Percentiles rank a stretch among this genome's conserved stretches.
phyloP scores from a whole-genome alignment of 2,888 invertebrate species.

The Tenthredo scrophulariae region DNA sequence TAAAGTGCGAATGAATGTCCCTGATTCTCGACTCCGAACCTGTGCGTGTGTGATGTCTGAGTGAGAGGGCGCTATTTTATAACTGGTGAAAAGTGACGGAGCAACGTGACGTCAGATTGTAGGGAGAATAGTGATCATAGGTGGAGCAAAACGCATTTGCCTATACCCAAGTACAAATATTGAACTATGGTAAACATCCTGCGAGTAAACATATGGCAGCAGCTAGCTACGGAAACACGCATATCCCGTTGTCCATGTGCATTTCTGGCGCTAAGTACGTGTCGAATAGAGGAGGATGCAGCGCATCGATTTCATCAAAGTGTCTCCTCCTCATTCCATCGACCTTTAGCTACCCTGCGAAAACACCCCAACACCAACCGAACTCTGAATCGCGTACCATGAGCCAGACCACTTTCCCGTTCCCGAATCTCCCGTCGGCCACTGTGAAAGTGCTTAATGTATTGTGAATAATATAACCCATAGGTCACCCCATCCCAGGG shows the following conservation, averaged over 20 bases:
- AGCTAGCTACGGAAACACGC: constrained; percentile 8
- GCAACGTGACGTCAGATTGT: constrained; percentile 11
- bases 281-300: constrained; percentile 55
- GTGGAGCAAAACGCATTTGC: constrained; percentile 29
- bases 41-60: background rate
- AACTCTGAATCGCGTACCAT: background rate
- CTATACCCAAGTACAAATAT: constrained; percentile 13
- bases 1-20: background rate
- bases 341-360: background rate
- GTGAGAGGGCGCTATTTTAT: background rate
- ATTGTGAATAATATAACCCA: constrained; percentile 76
- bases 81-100: background rate
- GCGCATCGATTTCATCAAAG: constrained; percentile 59
- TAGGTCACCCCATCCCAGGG: constrained; percentile 64
- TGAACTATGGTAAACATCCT: constrained; percentile 59
- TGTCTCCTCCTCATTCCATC: constrained; percentile 50
- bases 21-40: background rate
- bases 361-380: constrained; percentile 44
- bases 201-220: constrained; percentile 56
- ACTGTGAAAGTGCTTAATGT: constrained; percentile 75
- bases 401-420: constrained; percentile 56
- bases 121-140: constrained; percentile 25
- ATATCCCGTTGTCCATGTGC: constrained; percentile 34
- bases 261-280: constrained; percentile 58
- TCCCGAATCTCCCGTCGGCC: constrained; percentile 66